These are phyloP conservation scores for Platerodrilus igneus DNA, from an alignment of 2,888 invertebrate species.

Conservation along the genomic window DNA sequence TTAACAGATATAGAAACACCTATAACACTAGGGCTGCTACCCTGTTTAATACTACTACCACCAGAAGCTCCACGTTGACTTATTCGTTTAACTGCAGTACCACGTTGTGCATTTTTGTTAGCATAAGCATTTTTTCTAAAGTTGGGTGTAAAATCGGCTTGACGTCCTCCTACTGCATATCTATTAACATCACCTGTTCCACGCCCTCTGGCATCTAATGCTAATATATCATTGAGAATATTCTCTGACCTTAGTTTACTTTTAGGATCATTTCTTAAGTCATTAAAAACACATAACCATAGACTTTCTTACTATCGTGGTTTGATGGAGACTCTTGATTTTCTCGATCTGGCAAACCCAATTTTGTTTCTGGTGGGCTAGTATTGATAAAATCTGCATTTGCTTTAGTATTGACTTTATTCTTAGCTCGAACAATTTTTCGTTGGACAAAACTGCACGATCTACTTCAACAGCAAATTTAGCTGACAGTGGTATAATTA, in stretches of 20 bases:
- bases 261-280: conserved; percentile 69
- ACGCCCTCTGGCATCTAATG: conserved; percentile 46
- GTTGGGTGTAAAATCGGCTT: conserved; percentile 41
- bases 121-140: conserved; percentile 36
- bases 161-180: conserved; percentile 31
- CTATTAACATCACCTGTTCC: conserved; percentile 30
- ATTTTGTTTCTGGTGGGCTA: conserved; percentile 27
- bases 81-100: conserved; percentile 40
- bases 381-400: conserved; percentile 30
- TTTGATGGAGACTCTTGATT: conserved; percentile 86
- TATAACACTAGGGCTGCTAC: conserved; percentile 53
- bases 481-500: conserved; percentile 8
- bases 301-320: conserved; percentile 73
- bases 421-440: conserved; percentile 45
- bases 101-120: conserved; percentile 42
- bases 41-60: conserved; percentile 13
- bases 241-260: conserved; percentile 67
- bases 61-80: conserved; percentile 50
- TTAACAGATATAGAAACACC: conserved; percentile 67
- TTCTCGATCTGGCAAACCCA: conserved; percentile 41
- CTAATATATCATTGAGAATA: conserved; percentile 61
- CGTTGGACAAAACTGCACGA: conserved; percentile 36
- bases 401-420: conserved; percentile 42
- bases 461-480: conserved; percentile 40
- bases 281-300: conserved; percentile 75